Percentiles rank a stretch among this genome's conserved stretches.
These are phyloP conservation scores for Orientallactaga bullata DNA, from an alignment of 2,113 vertebrate genomes.

Conservation along the genomic window DNA sequence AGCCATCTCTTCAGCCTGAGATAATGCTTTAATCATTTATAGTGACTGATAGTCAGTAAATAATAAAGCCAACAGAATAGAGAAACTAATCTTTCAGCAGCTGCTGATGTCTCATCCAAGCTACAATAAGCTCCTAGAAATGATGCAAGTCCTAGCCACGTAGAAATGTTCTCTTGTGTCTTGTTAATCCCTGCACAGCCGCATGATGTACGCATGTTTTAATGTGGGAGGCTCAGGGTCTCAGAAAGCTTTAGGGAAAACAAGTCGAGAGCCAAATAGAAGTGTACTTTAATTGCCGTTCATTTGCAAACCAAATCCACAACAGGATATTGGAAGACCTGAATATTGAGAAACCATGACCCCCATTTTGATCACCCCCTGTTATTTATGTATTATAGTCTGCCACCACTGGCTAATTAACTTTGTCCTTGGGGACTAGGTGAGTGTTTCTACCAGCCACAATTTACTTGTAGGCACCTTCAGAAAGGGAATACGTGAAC, in stretches of 20 bases:
- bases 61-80: conserved; percentile 46
- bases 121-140: neutral
- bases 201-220: neutral
- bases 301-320: conserved; percentile 45
- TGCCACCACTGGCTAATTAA: conserved; percentile 10
- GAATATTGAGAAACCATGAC: neutral
- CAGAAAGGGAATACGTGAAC: neutral
- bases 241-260: neutral
- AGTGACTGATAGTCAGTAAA: conserved; percentile 40
- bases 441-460: neutral
- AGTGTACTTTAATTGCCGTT: conserved; percentile 17
- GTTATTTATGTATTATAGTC: conserved; percentile 21
- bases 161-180: conserved; percentile 49
- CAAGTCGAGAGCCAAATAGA: conserved; percentile 7
- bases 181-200: neutral
- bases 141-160: conserved; percentile 3
- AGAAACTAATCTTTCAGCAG: conserved; percentile 7
- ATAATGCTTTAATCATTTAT: neutral
- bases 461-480: neutral
- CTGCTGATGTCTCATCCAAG: neutral
- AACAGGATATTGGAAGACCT: neutral
- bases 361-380: neutral
- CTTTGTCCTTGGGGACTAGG: conserved; percentile 46
- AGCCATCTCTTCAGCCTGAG: no score
- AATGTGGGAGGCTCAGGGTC: neutral